Evolutionary conservation across 2,888 invertebrate genomes (phyloP), one percentile per base, ranked within the genome.

Genomic region (Thecophora atra): DNA sequence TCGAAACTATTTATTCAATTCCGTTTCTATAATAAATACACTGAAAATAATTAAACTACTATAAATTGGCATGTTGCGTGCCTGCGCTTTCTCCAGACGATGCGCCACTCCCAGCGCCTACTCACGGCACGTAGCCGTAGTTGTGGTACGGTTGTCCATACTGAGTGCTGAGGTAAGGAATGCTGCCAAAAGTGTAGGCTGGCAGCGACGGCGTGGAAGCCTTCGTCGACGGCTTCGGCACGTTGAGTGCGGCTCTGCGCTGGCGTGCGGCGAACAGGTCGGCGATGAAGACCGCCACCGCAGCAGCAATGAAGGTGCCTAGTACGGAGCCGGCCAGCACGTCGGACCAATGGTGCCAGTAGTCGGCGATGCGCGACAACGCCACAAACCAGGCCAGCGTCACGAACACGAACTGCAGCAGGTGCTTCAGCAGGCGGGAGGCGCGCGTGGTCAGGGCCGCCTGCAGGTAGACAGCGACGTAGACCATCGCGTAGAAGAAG

Each of bases 391-490:
- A 82, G 67, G 82, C 83, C 64, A 81, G 78, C 82, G 83, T 81
- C 4, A 83, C 78, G 67, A 83, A 83, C 26, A 81, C 77, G 54
- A 83, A 83, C 77, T 99, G 98, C 67, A 97, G 86, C 19, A 93
- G 89, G 83, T 96, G 96, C 74, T 92, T 92, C 21, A 96, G 86
- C 69, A 99, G 89, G 82, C 92, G 93, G 63, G 94, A 93, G 37
- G 93, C 91, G 70, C 91, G 89, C 90, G 94, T 95, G 24, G 91
- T 92, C 85, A 97, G 89, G 42, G 95, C 90, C 58, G 92, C 90
- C 83, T 98, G 96, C n/a, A 98, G 88, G 85, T 97, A 98, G 76
- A 95, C 94, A 81, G 91, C 91, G 80, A 94, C 90, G 87, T 94
- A 96, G 62, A 94, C 84, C 94, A 94, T 94, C 51, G 93, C 90